phyloP scores from a whole-genome alignment of 2,113 vertebrate species.

The Notiomystis cincta region DNA sequence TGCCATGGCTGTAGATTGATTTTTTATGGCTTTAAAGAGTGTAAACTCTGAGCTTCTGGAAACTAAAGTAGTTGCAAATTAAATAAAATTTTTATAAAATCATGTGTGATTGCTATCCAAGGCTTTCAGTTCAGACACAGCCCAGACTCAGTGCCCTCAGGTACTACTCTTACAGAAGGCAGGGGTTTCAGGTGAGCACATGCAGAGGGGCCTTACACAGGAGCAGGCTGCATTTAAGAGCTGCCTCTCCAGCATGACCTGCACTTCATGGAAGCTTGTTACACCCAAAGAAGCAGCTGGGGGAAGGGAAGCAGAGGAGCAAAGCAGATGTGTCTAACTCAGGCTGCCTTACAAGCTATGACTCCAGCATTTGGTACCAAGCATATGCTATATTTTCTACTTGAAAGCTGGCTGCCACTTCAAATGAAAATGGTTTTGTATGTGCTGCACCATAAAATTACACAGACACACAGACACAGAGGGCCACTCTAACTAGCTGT shows the following conservation, averaged over 20 bases:
- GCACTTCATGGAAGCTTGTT: not conserved
- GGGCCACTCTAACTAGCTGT: constrained; percentile 31
- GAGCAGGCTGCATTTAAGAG: fast-evolving
- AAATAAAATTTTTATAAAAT: not conserved
- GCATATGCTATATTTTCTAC: not conserved
- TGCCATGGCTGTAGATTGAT: not conserved
- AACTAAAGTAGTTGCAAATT: not conserved
- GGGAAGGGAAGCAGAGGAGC: not conserved
- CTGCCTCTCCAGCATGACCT: not conserved
- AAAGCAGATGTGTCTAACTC: not conserved
- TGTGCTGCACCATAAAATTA: constrained; percentile 29
- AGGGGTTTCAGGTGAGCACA: not conserved
- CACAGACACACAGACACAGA: not conserved
- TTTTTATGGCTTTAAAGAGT: constrained; percentile 5
- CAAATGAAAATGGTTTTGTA: constrained; percentile 1
- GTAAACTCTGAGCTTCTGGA: not conserved
- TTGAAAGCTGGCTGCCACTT: constrained; percentile 19
- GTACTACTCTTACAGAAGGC: not conserved
- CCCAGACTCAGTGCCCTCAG: not conserved
- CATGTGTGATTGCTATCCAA: not conserved
- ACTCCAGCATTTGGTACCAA: not conserved
- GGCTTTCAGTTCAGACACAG: not conserved
- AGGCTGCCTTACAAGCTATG: not conserved
- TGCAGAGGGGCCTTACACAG: not conserved
- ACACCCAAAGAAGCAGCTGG: not conserved